These are phyloP conservation scores for Tryphoninae sp. DNA, from an alignment of 2,888 invertebrate species.

Conservation along the genomic window DNA sequence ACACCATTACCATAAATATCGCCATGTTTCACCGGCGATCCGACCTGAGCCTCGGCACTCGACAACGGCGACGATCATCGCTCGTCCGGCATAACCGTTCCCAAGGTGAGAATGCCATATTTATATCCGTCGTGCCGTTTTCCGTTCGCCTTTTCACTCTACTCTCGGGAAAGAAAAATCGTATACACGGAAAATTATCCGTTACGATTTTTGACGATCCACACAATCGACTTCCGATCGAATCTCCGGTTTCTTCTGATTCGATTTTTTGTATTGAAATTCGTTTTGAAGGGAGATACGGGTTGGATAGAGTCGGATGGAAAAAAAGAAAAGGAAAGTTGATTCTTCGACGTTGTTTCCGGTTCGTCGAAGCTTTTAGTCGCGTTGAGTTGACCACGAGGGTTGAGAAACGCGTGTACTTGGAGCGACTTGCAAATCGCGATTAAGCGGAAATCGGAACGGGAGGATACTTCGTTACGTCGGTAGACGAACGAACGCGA, in stretches of 20 bases:
- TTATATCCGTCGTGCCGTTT: slow-evolving; percentile 14
- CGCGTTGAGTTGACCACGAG: slow-evolving; percentile 23
- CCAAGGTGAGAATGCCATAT: slow-evolving; percentile 1
- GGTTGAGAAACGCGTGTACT: slow-evolving; percentile 40
- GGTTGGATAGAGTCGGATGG: neutral
- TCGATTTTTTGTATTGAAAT: slow-evolving; percentile 19
- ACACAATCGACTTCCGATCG: slow-evolving; percentile 4
- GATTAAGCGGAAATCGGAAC: slow-evolving; percentile 66
- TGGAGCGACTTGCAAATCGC: slow-evolving; percentile 67
- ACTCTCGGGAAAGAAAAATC: neutral
- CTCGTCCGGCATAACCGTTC: neutral
- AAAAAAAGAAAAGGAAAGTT: neutral
- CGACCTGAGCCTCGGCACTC: slow-evolving; percentile 28
- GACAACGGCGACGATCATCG: slow-evolving; percentile 8
- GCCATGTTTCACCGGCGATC: slow-evolving; percentile 57
- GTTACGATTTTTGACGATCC: slow-evolving; percentile 4
- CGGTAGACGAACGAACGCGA: neutral
- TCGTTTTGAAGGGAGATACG: slow-evolving; percentile 5
- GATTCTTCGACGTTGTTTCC: neutral
- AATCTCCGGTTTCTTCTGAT: neutral
- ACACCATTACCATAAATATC: slow-evolving; percentile 62
- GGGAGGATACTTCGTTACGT: slow-evolving; percentile 67
- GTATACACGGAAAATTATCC: neutral
- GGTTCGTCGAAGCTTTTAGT: neutral
- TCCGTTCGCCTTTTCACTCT: neutral